phyloP scores from a whole-genome alignment of 1,140 invertebrate species.

The Trachymyrmex cornetzi region DNA sequence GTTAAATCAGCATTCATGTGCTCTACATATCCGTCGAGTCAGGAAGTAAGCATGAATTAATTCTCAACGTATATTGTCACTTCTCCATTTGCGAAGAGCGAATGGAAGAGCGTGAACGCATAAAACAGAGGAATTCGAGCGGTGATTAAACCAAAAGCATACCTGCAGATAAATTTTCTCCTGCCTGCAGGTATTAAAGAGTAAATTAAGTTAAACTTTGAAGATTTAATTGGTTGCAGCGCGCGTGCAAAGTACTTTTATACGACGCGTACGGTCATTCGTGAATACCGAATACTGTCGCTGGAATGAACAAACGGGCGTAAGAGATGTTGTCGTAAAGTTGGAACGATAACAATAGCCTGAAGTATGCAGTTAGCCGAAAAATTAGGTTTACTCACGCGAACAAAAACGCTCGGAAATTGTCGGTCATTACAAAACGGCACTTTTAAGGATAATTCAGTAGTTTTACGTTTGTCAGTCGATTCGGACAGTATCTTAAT shows the following conservation, averaged over 20 bases:
- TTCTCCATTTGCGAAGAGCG: slow-evolving; percentile 25
- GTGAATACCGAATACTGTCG: slow-evolving; percentile 12
- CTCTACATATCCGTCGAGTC: not conserved
- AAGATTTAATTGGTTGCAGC: slow-evolving; percentile 67
- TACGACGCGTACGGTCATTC: not conserved
- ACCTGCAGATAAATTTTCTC: slow-evolving; percentile 69
- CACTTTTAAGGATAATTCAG: not conserved
- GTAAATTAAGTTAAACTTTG: slow-evolving; percentile 76
- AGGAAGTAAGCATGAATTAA: slow-evolving; percentile 38
- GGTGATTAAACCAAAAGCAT: slow-evolving; percentile 69
- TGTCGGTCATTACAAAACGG: slow-evolving; percentile 29
- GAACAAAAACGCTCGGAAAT: slow-evolving; percentile 42
- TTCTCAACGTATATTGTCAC: slow-evolving; percentile 13
- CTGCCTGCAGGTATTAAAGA: slow-evolving; percentile 61
- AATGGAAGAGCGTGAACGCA: slow-evolving; percentile 32
- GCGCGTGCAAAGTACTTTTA: slow-evolving; percentile 36
- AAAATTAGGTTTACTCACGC: slow-evolving; percentile 53
- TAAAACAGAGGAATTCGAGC: slow-evolving; percentile 66
- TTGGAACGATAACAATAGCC: slow-evolving; percentile 23
- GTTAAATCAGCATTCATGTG: slow-evolving; percentile 46
- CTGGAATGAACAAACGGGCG: slow-evolving; percentile 9
- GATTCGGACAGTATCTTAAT: not conserved
- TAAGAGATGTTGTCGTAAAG: slow-evolving; percentile 35
- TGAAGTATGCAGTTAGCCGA: slow-evolving; percentile 6
- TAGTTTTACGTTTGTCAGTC: slow-evolving; percentile 15